Conservation (phyloP, 2,888 invertebrate genomes). For the Ptychoptera albimana region DNA sequence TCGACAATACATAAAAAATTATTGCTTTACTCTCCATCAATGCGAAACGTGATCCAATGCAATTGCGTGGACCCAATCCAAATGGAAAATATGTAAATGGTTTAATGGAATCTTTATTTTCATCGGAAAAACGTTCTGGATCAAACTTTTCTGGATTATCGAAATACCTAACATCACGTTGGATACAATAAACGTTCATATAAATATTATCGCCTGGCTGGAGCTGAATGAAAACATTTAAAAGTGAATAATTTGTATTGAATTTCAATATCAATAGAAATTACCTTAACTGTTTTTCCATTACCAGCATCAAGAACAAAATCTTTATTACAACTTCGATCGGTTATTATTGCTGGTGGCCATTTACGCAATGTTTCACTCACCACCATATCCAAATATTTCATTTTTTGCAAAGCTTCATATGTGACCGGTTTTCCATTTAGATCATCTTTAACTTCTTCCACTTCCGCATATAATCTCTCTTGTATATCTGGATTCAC, state of each 20-base stretch:
- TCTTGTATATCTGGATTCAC: conserved; percentile 40
- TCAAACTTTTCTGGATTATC: conserved; percentile 26
- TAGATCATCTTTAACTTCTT: conserved; percentile 26
- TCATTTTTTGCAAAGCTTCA: conserved; percentile 38
- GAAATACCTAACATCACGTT: conserved; percentile 9
- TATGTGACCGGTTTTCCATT: conserved; percentile 35
- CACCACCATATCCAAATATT: conserved; percentile 37
- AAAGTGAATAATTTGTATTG: too few species aligned
- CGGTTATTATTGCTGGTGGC: conserved; percentile 32
- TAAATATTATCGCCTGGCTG: not conserved
- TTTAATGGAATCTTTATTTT: conserved; percentile 32
- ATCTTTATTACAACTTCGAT: conserved; percentile 35
- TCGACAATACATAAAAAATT: conserved; percentile 16
- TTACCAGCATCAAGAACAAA: conserved; percentile 11
- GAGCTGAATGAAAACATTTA: not conserved
- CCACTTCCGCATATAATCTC: conserved; percentile 37
- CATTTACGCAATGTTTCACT: conserved; percentile 35
- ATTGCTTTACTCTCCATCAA: conserved; percentile 17
- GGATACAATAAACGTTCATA: not conserved
- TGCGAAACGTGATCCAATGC: conserved; percentile 31
- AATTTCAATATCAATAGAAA: too few species aligned
- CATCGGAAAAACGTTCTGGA: conserved; percentile 38
- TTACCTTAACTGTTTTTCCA: not conserved
- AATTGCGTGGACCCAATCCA: conserved; percentile 41
- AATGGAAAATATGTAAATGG: conserved; percentile 36